These are phyloP conservation scores for Puntigrus tetrazona DNA, from an alignment of 2,113 vertebrate genomes.

Conservation along the genomic window DNA sequence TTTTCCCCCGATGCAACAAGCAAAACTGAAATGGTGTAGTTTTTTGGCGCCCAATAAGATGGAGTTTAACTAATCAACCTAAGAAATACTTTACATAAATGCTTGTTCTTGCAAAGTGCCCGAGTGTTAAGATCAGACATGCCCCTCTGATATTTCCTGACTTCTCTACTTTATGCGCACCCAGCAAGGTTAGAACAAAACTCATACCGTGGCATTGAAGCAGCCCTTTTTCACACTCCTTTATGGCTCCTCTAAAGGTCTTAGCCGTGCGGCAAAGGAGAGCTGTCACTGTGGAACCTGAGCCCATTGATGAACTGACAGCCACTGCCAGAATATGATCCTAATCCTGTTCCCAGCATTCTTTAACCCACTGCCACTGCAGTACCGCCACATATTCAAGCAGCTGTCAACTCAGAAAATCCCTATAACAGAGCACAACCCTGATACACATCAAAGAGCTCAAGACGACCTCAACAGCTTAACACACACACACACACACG, in stretches of 20 bases:
- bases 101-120: not conserved
- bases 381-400: slow-evolving; percentile 88
- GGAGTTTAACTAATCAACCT: not conserved
- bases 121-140: slow-evolving; percentile 51
- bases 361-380: slow-evolving; percentile 82
- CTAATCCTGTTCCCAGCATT: slow-evolving; percentile 94
- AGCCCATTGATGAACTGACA: slow-evolving; percentile 91
- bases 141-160: slow-evolving; percentile 62
- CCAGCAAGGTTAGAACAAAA: slow-evolving; percentile 69
- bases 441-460: slow-evolving; percentile 93
- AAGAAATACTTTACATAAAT: not conserved
- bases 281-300: slow-evolving; percentile 86
- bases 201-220: slow-evolving; percentile 75
- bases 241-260: slow-evolving; percentile 81
- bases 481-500: not conserved
- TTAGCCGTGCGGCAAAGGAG: slow-evolving; percentile 78
- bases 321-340: slow-evolving; percentile 92
- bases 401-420: slow-evolving; percentile 86
- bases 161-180: slow-evolving; percentile 73
- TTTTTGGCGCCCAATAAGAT: not conserved
- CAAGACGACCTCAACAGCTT: slow-evolving; percentile 75
- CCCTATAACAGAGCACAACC: slow-evolving; percentile 83
- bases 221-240: slow-evolving; percentile 60
- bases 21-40: not conserved
- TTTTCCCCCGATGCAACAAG: not conserved